These are phyloP conservation scores for Ondatra zibethicus DNA, from an alignment of 2,113 vertebrate genomes.

Conservation along the genomic window DNA sequence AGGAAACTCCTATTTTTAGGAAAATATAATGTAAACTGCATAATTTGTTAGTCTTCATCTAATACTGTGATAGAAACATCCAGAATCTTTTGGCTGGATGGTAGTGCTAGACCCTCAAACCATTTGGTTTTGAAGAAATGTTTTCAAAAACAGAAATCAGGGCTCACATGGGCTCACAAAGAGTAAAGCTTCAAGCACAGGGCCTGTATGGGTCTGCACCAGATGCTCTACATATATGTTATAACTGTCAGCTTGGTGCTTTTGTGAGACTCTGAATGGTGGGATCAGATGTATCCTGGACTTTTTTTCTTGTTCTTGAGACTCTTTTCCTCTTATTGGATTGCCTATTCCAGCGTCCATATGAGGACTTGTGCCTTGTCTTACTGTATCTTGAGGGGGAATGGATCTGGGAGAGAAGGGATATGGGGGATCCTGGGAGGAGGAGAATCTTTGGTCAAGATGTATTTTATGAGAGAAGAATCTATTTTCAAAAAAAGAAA, in stretches of 20 bases:
- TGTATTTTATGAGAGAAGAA: neutral
- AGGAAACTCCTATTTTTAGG: conserved; percentile 10
- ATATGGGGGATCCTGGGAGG: too few species aligned
- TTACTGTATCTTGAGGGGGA: neutral
- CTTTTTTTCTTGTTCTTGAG: neutral
- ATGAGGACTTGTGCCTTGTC: neutral
- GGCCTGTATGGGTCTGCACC: neutral
- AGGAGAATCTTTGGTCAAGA: neutral
- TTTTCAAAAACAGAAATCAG: conserved; percentile 24
- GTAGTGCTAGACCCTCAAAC: neutral
- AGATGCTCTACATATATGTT: neutral
- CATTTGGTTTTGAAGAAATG: neutral
- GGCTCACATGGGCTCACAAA: neutral
- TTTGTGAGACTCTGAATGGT: neutral
- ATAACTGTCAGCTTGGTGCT: neutral
- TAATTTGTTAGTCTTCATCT: neutral
- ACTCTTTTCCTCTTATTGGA: neutral
- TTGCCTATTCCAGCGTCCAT: too few species aligned
- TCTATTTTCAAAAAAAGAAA: neutral
- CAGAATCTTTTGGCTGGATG: conserved; percentile 8
- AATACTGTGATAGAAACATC: conserved; percentile 8
- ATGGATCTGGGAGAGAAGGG: neutral
- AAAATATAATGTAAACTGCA: neutral
- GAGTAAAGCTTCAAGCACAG: neutral
- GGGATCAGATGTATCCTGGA: neutral